Conservation (phyloP, 2,797 vertebrate species). For the Cirrhinus mrigala region DNA sequence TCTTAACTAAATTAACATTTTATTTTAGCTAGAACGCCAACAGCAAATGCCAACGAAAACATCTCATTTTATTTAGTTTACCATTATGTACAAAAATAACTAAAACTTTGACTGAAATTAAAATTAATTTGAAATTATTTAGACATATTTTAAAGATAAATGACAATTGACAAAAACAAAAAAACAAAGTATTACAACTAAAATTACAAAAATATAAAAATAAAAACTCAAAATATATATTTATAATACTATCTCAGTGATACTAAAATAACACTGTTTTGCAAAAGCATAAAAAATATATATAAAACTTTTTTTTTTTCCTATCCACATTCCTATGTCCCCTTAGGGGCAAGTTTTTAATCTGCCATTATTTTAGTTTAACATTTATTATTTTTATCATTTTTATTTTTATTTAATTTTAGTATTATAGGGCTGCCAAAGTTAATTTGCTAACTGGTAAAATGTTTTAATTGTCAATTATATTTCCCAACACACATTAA, state of each 20-base stretch:
- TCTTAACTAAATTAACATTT: too few relatives aligned
- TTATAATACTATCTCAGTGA: not conserved
- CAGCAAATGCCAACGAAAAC: too few relatives aligned
- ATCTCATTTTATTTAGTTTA: too few relatives aligned
- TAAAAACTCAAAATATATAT: not conserved
- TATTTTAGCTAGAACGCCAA: too few relatives aligned
- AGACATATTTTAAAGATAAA: not conserved
- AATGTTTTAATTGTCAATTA: too few relatives aligned
- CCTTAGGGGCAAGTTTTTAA: not conserved
- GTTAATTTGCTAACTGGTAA: too few relatives aligned
- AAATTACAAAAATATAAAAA: not conserved
- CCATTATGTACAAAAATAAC: not conserved
- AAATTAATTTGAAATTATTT: not conserved
- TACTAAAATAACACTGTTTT: not conserved
- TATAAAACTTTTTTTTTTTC: too few relatives aligned
- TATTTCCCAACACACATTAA: too few relatives aligned
- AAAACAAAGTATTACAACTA: not conserved
- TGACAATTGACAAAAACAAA: not conserved
- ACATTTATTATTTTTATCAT: too few relatives aligned
- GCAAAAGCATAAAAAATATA: not conserved
- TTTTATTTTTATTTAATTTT: too few relatives aligned
- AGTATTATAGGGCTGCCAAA: too few relatives aligned
- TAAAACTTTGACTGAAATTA: not conserved
- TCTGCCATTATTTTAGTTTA: not conserved
- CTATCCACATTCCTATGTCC: not conserved